Conservation (phyloP, 2,888 invertebrate species). For the Orthonevra nobilis region DNA sequence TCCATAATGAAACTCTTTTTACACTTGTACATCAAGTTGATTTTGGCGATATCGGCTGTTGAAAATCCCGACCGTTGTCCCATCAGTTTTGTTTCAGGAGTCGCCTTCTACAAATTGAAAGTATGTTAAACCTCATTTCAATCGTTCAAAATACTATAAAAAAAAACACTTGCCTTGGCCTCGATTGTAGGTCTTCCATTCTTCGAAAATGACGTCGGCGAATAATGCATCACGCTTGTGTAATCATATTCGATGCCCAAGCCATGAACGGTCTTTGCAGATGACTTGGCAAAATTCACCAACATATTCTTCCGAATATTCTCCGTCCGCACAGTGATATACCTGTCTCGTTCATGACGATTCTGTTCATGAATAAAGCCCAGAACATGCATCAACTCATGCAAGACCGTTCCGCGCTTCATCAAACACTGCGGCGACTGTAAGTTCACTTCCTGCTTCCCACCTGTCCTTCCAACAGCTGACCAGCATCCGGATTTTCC, state of each 20-base stretch:
- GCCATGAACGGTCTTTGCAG: slow-evolving; percentile 81
- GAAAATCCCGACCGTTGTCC: slow-evolving; percentile 77
- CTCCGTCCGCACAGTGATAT: slow-evolving; percentile 83
- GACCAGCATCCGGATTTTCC: slow-evolving; percentile 89
- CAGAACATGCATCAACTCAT: slow-evolving; percentile 89
- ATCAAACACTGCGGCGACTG: slow-evolving; percentile 87
- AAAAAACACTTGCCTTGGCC: slow-evolving; percentile 81
- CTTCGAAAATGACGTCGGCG: slow-evolving; percentile 86
- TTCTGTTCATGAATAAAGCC: slow-evolving; percentile 93
- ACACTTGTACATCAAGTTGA: slow-evolving; percentile 77
- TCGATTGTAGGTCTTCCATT: slow-evolving; percentile 87
- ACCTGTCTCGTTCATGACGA: slow-evolving; percentile 87
- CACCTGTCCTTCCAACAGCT: slow-evolving; percentile 86
- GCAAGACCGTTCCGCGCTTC: slow-evolving; percentile 86
- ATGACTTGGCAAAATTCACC: slow-evolving; percentile 86
- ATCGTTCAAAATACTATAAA: background rate
- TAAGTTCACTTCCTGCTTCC: slow-evolving; percentile 84
- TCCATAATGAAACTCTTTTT: slow-evolving; percentile 31
- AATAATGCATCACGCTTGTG: slow-evolving; percentile 91
- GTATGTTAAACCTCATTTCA: background rate
- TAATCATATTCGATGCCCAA: slow-evolving; percentile 88
- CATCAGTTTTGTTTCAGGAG: slow-evolving; percentile 72
- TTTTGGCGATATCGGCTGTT: slow-evolving; percentile 74
- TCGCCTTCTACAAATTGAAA: slow-evolving; percentile 42
- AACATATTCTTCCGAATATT: slow-evolving; percentile 85